A percentile compares a stretch with the other conserved stretches of the same genome.
Conservation (phyloP, 2,113 vertebrate species). For the Python bivittatus region DNA sequence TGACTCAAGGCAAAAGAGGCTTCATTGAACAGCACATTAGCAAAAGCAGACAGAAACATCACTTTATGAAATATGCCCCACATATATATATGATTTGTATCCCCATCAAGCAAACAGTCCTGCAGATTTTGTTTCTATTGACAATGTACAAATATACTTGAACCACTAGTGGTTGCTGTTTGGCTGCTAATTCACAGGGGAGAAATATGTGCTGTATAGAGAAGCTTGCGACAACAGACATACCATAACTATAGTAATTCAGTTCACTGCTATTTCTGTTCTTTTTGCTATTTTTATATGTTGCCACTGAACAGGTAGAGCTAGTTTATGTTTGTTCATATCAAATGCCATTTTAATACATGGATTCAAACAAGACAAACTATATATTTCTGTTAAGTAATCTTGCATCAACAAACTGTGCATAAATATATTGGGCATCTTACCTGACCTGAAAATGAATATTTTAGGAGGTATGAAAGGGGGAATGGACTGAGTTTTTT, state of each 20-base stretch:
- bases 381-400: neutral
- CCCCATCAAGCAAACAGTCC: neutral
- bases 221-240: conserved; percentile 41
- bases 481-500: neutral
- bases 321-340: conserved; percentile 30
- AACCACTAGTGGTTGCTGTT: conserved; percentile 52
- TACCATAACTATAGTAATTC: conserved; percentile 34
- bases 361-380: conserved; percentile 19
- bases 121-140: conserved; percentile 29
- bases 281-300: conserved; percentile 17
- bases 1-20: neutral
- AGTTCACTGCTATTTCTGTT: conserved; percentile 8
- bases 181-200: conserved; percentile 38
- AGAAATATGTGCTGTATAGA: conserved; percentile 29
- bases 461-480: neutral
- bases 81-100: neutral
- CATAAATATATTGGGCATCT: neutral
- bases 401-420: conserved; percentile 7
- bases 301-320: neutral
- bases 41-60: conserved; percentile 25
- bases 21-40: neutral
- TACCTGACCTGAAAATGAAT: conserved; percentile 3
- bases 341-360: conserved; percentile 37
- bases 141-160: conserved; percentile 48
- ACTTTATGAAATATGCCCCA: conserved; percentile 27